Conservation (phyloP, 2,797 vertebrate species). For the Carduelis carduelis region DNA sequence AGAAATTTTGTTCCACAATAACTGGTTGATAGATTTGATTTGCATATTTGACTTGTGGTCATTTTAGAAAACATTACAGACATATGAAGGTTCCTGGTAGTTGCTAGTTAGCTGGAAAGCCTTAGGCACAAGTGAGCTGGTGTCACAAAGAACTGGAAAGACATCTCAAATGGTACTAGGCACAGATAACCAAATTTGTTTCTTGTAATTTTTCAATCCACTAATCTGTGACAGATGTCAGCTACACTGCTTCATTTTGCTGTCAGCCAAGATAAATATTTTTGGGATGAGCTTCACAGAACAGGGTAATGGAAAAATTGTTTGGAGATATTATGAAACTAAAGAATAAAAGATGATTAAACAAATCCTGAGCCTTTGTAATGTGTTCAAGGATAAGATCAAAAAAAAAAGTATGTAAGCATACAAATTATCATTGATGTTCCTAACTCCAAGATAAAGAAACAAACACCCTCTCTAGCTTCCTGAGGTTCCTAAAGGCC, state of each 20-base stretch:
- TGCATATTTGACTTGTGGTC: background rate
- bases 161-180: background rate
- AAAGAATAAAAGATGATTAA: slow-evolving; percentile 26
- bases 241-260: background rate
- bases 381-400: background rate
- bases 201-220: slow-evolving; percentile 2
- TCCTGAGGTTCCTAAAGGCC: background rate
- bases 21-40: background rate
- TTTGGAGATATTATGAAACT: slow-evolving; percentile 50
- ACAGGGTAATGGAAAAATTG: slow-evolving; percentile 16
- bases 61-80: background rate
- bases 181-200: slow-evolving; percentile 11
- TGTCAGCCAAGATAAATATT: slow-evolving; percentile 42
- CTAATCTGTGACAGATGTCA: slow-evolving; percentile 34
- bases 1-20: background rate
- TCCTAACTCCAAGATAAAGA: background rate
- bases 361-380: background rate
- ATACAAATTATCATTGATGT: background rate
- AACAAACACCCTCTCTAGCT: background rate
- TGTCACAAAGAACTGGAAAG: background rate
- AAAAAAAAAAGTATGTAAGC: background rate
- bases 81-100: background rate
- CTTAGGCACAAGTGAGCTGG: background rate
- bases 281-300: slow-evolving; percentile 18
- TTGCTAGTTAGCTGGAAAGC: background rate